A percentile compares a stretch with the other conserved stretches of the same genome.
Evolutionary conservation across 2,888 invertebrate species (phyloP).

Genomic region (Ormia ochracea): DNA sequence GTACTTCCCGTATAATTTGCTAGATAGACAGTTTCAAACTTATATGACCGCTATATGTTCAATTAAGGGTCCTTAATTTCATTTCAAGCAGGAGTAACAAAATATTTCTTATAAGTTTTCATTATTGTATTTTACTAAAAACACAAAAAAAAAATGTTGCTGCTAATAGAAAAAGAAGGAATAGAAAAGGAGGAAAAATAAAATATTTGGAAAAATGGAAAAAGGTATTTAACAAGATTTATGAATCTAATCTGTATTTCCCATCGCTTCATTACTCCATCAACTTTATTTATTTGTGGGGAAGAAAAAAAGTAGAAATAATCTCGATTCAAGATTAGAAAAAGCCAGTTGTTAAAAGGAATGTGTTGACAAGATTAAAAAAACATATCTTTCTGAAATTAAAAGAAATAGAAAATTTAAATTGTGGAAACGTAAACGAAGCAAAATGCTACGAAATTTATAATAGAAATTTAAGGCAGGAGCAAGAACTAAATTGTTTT

Average conservation of each 20-base stretch:
- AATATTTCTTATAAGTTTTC: slow-evolving; percentile 50
- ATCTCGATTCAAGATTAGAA: slow-evolving; percentile 35
- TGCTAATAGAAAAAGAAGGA: neutral
- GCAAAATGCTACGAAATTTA: no score
- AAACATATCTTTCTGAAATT: neutral
- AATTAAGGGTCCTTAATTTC: slow-evolving; percentile 43
- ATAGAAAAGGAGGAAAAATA: neutral
- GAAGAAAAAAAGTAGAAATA: neutral
- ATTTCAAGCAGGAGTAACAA: slow-evolving; percentile 59
- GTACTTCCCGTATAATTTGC: no score
- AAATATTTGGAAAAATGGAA: neutral
- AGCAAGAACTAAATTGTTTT: no score
- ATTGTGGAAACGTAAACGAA: no score
- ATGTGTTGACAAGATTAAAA: neutral
- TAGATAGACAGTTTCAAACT: no score
- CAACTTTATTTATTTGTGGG: slow-evolving; percentile 25
- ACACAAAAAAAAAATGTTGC: neutral
- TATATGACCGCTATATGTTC: neutral
- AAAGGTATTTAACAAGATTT: slow-evolving; percentile 55
- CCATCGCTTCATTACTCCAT: slow-evolving; percentile 60
- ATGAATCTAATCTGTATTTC: slow-evolving; percentile 56
- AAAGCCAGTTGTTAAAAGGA: slow-evolving; percentile 8
- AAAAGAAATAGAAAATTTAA: no score
- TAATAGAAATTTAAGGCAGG: no score
- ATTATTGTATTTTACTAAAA: neutral